Evolutionary conservation across 1,140 invertebrate species (phyloP).

Genomic region (Danaus plexippus): DNA sequence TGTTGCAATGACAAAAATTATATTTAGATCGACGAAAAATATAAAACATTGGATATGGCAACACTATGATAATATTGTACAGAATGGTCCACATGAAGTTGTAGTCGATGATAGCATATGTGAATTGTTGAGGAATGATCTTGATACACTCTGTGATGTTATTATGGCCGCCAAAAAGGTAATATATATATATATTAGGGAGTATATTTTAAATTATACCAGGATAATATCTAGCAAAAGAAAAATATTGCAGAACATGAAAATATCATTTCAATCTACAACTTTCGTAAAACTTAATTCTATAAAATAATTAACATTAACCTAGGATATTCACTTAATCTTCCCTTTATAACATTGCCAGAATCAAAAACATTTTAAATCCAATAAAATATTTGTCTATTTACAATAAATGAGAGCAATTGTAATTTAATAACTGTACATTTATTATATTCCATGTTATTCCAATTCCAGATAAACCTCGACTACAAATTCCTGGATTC

Average conservation of each 20-base stretch:
- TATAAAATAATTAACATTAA: too few species aligned
- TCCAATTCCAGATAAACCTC: slow-evolving; percentile 39
- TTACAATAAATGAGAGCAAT: too few species aligned
- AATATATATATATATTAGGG: slow-evolving; percentile 3
- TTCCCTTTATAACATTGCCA: too few species aligned
- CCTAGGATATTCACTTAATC: too few species aligned
- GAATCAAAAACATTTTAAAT: too few species aligned
- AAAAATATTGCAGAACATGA: too few species aligned
- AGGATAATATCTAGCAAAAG: too few species aligned
- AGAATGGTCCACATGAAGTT: slow-evolving; percentile 23
- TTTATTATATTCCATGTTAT: not conserved
- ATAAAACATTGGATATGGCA: slow-evolving; percentile 44
- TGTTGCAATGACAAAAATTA: slow-evolving; percentile 47
- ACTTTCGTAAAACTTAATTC: too few species aligned
- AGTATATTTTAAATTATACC: not conserved
- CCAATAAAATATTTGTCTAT: too few species aligned
- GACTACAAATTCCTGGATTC: slow-evolving; percentile 55
- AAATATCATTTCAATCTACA: too few species aligned
- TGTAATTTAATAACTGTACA: too few species aligned
- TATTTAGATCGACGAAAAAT: slow-evolving; percentile 40
- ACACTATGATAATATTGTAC: slow-evolving; percentile 35
- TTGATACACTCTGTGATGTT: slow-evolving; percentile 50
- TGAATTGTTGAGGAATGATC: slow-evolving; percentile 39
- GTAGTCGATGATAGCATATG: slow-evolving; percentile 46
- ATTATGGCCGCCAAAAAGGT: slow-evolving; percentile 59